A percentile compares a stretch with the other conserved stretches of the same genome.
phyloP scores from a whole-genome alignment of 2,113 vertebrate species.

The Amia ocellicauda region DNA sequence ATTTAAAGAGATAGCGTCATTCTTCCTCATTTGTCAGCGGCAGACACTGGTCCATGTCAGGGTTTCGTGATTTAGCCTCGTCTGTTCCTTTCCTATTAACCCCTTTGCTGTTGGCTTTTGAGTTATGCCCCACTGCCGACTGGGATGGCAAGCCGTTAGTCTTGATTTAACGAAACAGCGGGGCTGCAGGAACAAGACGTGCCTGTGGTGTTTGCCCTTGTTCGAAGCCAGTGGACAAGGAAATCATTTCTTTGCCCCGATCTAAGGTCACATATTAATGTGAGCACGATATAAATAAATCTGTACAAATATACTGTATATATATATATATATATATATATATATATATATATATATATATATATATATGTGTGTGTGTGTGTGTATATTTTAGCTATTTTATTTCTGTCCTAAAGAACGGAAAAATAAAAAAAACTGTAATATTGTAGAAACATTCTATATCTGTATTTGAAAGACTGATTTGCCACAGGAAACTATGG shows the following conservation, averaged over 20 bases:
- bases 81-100: conserved; percentile 44
- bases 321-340: conserved; percentile 17
- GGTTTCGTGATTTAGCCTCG: conserved; percentile 47
- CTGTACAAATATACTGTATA: neutral
- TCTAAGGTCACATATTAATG: no score
- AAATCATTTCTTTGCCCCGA: no score
- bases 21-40: conserved; percentile 42
- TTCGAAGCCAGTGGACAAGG: no score
- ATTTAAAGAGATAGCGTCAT: conserved; percentile 60
- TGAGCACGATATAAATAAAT: no score
- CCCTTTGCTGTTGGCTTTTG: conserved; percentile 24
- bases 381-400: no score
- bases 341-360: conserved; percentile 7
- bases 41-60: conserved; percentile 39
- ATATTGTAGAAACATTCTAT: no score
- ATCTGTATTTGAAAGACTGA: no score
- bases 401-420: no score
- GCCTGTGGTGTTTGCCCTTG: no score
- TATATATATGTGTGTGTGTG: no score
- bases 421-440: no score
- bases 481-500: no score
- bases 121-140: conserved; percentile 31
- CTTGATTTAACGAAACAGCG: conserved; percentile 24
- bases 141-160: neutral
- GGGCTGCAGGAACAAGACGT: neutral